Base-by-base conservation (phyloP, 2,113 vertebrate genomes). In the Grus americana region DNA sequence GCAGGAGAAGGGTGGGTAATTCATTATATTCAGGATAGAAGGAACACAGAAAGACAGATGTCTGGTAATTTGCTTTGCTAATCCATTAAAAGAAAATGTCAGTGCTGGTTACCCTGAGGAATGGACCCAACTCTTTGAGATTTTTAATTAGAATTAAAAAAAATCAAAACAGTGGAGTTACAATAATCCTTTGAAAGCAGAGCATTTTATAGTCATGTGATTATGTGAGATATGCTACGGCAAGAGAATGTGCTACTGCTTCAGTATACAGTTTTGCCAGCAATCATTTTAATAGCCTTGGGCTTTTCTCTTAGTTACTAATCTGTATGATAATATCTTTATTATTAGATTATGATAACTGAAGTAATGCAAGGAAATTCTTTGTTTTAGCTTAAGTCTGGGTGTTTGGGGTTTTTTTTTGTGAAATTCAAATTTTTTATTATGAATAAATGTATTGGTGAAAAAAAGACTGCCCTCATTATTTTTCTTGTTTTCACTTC, bases 181-280 rank as follows among this genome's bases (percentile, higher is more conserved):
- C 17, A 93, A 93, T 96, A 97, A 97, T 97, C 59, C 71, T 97
- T 93, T 95, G 79, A 97, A 98, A 95, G 68, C 57, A 65, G 87
- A 96, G 50, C 47, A 75, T 92, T 90, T 95, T 86, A 83, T 94
- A 82, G 68, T 88, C 92, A 58, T 91, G 61, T 95, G 88, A 82
- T 95, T 96, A 67, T 84, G 73, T 91, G 83, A 93, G 83, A 84
- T 91, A 90, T 84, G 58, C 67, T 93, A 38, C 40, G 9, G 70
- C 76, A 96, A 49, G 55, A 96, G 81, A 94, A 94, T 80, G 18
- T 93, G 46, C 58, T 73, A 34, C 57, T 96, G n/a, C 84, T 93
- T 94, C 84, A 79, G 24, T 66, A 47, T 71, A 78, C 54, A 95
- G 65, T 93, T 97, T 97, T 96, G 42, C 52, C 38, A 95, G 54